Evolutionary conservation across 2,888 invertebrate species (phyloP), one percentile per base, ranked within the genome.

Genomic region (Agrochola lota): DNA sequence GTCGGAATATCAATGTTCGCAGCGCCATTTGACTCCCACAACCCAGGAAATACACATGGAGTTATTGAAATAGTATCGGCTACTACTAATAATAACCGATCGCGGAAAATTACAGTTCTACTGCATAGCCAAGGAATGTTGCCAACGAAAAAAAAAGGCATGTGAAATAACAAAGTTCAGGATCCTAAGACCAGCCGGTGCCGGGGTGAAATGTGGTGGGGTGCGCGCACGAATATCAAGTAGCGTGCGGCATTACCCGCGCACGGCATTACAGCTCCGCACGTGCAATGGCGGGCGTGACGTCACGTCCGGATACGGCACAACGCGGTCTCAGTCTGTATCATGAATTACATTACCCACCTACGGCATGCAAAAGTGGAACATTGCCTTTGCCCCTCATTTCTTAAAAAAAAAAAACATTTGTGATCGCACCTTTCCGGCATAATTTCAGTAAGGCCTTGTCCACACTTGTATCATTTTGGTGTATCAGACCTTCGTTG

Each of bases 91-190:
- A 70, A 63, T 69, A 78, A 71, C 73, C 60, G 23, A 67, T 64
- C 12, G 55, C 17, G 66, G 49, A 55, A 84, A 86, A 89, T 92
- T 89, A 88, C 91, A 91, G 90, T 91, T 91, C 88, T 87, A 84
- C 86, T 87, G 89, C 90, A 89, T 81, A 87, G 86, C 88, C 76
- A 79, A 87, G 83, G 87, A 90, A 89, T 86, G 88, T 91, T 91
- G 90, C 91, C 85, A 89, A 87, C 80, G 80, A 88, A 92, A 91
- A 80, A 66, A 80, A 92, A 91, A 87, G 87, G 90, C 91, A 92
- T 93, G 90, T 90, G 92, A 91, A 94, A 94, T 94, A 94, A 93
- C 94, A 94, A 94, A 94, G 93, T 94, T 95, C 91, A 93, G 91
- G 92, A 92, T 93, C 89, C 87, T 89, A 90, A 90, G 91, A 92